Evolutionary conservation across 1,140 invertebrate genomes (phyloP), one percentile per base, ranked within the genome.

Genomic region (Drosophila bocki): DNA sequence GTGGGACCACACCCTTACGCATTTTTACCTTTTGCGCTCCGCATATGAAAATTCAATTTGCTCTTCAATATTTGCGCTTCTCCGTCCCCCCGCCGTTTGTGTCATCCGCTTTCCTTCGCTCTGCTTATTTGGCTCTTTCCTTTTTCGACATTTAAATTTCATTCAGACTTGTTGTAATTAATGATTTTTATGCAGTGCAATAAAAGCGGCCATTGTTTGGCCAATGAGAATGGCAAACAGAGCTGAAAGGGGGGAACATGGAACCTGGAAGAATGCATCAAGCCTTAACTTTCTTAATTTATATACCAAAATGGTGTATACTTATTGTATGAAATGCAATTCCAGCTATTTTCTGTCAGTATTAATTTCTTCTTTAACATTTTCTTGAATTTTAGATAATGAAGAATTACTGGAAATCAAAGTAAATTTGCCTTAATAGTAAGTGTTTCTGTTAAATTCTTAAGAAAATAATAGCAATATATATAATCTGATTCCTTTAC

Each of bases 31-130:
- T 86, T 87, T 86, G 78, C 69, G 47, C 32, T 61, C 33, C 76
- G 79, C 79, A 71, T 86, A 86, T 86, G 79, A 86, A 86, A 86
- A 86, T 86, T 86, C 83, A 86, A 86, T 86, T 86, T 86, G 83
- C 77, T 77, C 81, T 87, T 82, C 83, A 87, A 87, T 88, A 88
- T 87, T 87, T 87, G 84, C 71, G 53, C 17, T 33, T 7, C 71
- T 41, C 22, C 45, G 29, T 22, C 15, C 33, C 33, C 63, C 63
- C 29, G 37, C 13, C 63, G 47, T 37, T 32, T 68, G 48, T 70
- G 39, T 54, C 67, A 68, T 53, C 62, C 61, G 47, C 63, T 67
- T 70, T 67, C 33, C 67, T 67, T 70, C 37, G 39, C 50, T 45
- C 22, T 70, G 62, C 67, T 70, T 70, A 68, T 65, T 70, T 70